Conservation (phyloP, 2,888 invertebrate species). For the Toxonevra muliebris region DNA sequence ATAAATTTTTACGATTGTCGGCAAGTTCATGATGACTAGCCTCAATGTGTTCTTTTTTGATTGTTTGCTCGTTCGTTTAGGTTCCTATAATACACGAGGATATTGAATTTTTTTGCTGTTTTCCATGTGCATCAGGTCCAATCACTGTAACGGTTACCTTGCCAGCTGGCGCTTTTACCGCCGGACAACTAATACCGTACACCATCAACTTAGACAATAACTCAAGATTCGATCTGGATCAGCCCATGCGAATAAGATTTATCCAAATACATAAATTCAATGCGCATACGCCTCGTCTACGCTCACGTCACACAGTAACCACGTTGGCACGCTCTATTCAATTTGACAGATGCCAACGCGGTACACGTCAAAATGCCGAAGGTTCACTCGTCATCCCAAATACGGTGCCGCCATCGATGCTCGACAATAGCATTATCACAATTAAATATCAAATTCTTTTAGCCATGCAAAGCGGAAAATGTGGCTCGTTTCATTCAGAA, state of each 20-base stretch:
- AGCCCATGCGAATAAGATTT: conserved; percentile 31
- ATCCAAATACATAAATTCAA: conserved; percentile 42
- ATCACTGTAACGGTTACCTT: conserved; percentile 54
- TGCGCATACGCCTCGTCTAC: conserved; percentile 42
- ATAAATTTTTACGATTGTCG: neutral
- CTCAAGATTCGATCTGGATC: conserved; percentile 58
- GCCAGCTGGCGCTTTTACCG: conserved; percentile 76
- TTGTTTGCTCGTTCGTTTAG: neutral
- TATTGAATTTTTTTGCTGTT: conserved; percentile 46
- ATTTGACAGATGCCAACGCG: no score
- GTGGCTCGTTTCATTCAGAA: neutral
- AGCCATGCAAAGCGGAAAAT: neutral
- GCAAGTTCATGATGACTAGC: neutral
- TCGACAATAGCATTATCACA: conserved; percentile 16
- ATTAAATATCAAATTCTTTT: conserved; percentile 20
- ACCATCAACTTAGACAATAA: conserved; percentile 75
- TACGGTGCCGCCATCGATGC: conserved; percentile 47
- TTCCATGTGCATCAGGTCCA: conserved; percentile 48
- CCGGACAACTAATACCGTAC: conserved; percentile 75
- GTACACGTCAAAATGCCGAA: conserved; percentile 30
- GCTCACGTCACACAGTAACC: conserved; percentile 32
- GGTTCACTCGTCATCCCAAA: conserved; percentile 43
- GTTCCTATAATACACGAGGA: conserved; percentile 25
- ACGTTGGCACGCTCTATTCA: conserved; percentile 23
- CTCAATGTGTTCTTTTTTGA: neutral